Base-by-base conservation (phyloP, 1,140 invertebrate genomes). In the Harlomillsia oculata region DNA sequence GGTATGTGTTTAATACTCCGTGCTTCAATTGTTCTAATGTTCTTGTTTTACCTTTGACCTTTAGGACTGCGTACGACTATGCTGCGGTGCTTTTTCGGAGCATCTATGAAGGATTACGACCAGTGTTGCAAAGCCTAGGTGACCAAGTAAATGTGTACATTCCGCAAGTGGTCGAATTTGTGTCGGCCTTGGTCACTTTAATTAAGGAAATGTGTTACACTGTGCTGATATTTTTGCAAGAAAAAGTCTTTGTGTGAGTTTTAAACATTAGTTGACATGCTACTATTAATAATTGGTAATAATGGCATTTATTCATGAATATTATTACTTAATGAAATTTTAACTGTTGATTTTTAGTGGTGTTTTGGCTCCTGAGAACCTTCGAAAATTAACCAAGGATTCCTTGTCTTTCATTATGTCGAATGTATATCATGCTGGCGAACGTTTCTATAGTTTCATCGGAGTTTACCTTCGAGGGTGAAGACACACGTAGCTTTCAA, bases 191-290 rank as follows among this genome's bases (percentile, higher is more conserved):
- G 2, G 34, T 18, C 29, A 53, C 49, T 14, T 59, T 45, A 39
- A 14, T 56, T 3, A 26, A 18, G 23, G 43, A 52, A 13, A 37
- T 18, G 13, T 3, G 32, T 18, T n/a, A 16, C 6, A 14, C 25
- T 28, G 11, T 52, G 18, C 6, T 45, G 2, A 52, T 18, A 28
- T 59, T 62, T 44, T 40, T 56, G 3, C 43, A 56, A 29, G 40
- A 59, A 23, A 54, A 65, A 18, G 57, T 65, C 21, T 65, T 65
- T 56, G 52, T 62, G 63, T 65, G 54, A 65, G 63, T 46, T 14
- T 14, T 14, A 18, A 1, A 26, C 21, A 46, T 16, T 23, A 9
- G 18, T n/a, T n/a, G n/a, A n/a, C n/a, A n/a, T n/a, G n/a, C 32
- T 32, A 20, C 2, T 5, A 3, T 2, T 4, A 43, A 41, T 34